These are phyloP conservation scores for Anas platyrhynchos DNA, from an alignment of 2,113 vertebrate genomes.

Conservation along the genomic window DNA sequence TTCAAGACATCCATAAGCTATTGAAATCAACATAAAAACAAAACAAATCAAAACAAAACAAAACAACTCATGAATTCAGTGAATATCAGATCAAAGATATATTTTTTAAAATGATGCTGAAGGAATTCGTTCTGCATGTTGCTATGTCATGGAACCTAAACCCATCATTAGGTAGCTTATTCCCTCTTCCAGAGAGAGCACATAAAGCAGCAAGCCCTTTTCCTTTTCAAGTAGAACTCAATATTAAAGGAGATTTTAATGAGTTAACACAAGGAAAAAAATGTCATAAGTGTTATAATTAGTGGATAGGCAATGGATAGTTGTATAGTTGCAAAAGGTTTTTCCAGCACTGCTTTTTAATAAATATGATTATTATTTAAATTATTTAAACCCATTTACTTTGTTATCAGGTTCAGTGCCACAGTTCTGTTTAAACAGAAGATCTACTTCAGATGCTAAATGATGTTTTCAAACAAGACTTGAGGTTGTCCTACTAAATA, in stretches of 20 bases:
- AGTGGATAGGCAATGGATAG: background rate
- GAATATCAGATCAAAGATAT: background rate
- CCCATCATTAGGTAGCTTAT: background rate
- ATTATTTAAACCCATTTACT: background rate
- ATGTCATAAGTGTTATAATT: background rate
- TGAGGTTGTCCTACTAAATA: background rate
- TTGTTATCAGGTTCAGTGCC: background rate
- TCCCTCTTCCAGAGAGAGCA: background rate
- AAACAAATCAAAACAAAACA: no score
- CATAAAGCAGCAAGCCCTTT: background rate
- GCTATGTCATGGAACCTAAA: background rate
- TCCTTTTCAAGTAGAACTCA: background rate
- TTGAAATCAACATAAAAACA: background rate
- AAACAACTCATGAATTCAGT: background rate
- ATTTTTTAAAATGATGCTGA: background rate
- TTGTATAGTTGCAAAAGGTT: background rate
- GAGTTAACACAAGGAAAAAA: background rate
- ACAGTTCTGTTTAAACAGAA: background rate
- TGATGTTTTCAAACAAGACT: background rate
- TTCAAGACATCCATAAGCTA: background rate
- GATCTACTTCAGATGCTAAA: background rate
- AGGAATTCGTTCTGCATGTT: background rate
- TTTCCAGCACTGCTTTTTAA: background rate
- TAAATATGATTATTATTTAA: background rate
- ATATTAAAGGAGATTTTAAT: background rate